These are phyloP conservation scores for Austrofundulus limnaeus DNA, from an alignment of 2,113 vertebrate species.

Conservation along the genomic window DNA sequence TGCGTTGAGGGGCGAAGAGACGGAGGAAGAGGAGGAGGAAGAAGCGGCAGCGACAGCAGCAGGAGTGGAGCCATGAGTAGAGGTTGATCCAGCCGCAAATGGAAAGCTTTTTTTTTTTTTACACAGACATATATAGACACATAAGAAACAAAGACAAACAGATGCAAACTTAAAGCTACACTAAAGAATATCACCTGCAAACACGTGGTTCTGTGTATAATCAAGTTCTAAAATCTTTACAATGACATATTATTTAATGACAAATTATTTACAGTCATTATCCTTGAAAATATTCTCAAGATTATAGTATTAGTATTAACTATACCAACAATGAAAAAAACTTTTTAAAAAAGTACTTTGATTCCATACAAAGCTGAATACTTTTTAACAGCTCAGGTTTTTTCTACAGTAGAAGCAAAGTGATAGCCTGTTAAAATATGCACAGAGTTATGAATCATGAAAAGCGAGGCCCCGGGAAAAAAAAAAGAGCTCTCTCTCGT, in stretches of 20 bases:
- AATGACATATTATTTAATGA: too few relatives aligned
- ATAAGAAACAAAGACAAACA: conserved; percentile 69
- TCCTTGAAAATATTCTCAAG: neutral
- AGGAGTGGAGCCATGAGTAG: conserved; percentile 72
- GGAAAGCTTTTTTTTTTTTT: conserved; percentile 78
- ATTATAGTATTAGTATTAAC: neutral
- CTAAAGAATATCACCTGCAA: conserved; percentile 29
- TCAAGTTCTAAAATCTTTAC: conserved; percentile 11
- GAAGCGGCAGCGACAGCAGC: conserved; percentile 65
- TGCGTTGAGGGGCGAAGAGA: conserved; percentile 75
- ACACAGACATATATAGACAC: conserved; percentile 70
- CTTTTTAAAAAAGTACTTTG: neutral
- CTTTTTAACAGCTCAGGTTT: conserved; percentile 50
- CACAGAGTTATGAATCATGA: conserved; percentile 76
- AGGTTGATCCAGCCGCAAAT: conserved; percentile 74
- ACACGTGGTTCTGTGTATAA: conserved; percentile 20
- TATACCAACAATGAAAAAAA: conserved; percentile 11
- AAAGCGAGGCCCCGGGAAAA: conserved; percentile 70
- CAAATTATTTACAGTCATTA: neutral
- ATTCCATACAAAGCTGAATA: conserved; percentile 25
- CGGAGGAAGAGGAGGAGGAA: conserved; percentile 72
- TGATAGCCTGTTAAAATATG: conserved; percentile 76
- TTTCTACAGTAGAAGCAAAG: conserved; percentile 60
- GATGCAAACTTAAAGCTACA: conserved; percentile 59
- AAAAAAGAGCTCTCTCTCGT: conserved; percentile 64